Evolutionary conservation across 2,888 invertebrate species (phyloP).

Genomic region (Caenorhabditis sulstoni): DNA sequence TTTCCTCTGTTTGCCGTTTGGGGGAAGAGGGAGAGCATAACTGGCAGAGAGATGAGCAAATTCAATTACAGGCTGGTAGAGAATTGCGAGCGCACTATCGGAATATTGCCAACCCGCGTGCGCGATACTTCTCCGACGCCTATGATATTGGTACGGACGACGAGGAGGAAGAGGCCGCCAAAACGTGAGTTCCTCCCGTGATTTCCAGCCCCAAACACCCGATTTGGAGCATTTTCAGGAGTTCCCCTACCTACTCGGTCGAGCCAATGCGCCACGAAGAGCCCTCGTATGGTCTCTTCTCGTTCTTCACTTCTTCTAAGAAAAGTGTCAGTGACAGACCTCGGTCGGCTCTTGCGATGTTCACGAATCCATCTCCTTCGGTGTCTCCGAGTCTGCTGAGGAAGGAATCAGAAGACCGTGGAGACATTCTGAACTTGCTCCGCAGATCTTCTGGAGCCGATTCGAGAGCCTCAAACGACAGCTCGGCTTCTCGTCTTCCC

Average conservation of each 20-base stretch:
- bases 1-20: constrained; percentile 1
- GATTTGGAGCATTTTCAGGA: not conserved
- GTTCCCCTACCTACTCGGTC: constrained; percentile 35
- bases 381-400: constrained; percentile 39
- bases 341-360: constrained; percentile 60
- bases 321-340: constrained; percentile 60
- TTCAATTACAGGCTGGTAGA: constrained; percentile 64
- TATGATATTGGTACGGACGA: constrained; percentile 58
- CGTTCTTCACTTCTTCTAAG: constrained; percentile 61
- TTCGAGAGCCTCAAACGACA: constrained; percentile 60
- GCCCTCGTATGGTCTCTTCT: constrained; percentile 63
- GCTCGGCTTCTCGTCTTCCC: constrained; percentile 65
- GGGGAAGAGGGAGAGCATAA: constrained; percentile 10
- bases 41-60: constrained; percentile 40
- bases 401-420: constrained; percentile 60
- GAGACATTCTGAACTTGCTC: constrained; percentile 62
- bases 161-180: constrained; percentile 49
- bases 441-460: constrained; percentile 65
- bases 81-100: constrained; percentile 67
- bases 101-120: constrained; percentile 73
- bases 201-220: not conserved
- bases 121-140: constrained; percentile 76
- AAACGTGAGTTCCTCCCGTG: constrained; percentile 14
- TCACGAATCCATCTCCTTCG: constrained; percentile 45
- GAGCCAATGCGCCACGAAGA: constrained; percentile 52